A percentile compares a stretch with the other conserved stretches of the same genome.
phyloP scores from a whole-genome alignment of 2,113 vertebrate genomes.

The Zeus faber region DNA sequence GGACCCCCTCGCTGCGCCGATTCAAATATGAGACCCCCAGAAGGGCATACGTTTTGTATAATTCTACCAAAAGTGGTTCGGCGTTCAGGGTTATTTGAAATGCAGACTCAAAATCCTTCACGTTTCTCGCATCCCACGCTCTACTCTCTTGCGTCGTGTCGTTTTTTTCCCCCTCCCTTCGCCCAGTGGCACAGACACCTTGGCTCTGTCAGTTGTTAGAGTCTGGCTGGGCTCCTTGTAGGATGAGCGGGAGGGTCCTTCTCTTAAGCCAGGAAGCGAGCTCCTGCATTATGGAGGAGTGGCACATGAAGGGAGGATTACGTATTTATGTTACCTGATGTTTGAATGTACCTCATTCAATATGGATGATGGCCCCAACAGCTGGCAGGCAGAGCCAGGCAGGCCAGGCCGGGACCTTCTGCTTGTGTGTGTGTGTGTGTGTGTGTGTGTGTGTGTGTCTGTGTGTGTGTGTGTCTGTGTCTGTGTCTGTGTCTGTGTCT shows the following conservation, averaged over 20 bases:
- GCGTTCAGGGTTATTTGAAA: too few species aligned
- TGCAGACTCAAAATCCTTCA: too few species aligned
- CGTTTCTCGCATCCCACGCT: too few species aligned
- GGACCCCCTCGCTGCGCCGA: too few species aligned
- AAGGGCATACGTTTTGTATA: too few species aligned
- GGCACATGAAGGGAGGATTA: conserved; percentile 50
- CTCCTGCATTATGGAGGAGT: conserved; percentile 58
- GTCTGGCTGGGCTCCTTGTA: too few species aligned
- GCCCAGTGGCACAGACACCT: too few species aligned
- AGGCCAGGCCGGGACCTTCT: not conserved
- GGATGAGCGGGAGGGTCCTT: too few species aligned
- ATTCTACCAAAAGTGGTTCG: not conserved
- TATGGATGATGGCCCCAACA: conserved; percentile 63
- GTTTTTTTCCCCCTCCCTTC: too few species aligned
- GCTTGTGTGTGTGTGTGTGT: not conserved
- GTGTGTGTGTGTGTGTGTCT: not conserved
- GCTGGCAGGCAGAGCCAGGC: conserved; percentile 36
- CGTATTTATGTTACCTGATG: conserved; percentile 64
- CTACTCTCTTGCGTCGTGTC: too few species aligned
- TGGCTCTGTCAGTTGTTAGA: too few species aligned
- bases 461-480: not conserved
- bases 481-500: not conserved
- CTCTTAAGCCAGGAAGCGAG: not conserved
- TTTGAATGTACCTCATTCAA: conserved; percentile 71
- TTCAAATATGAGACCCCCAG: too few species aligned